phyloP scores from a whole-genome alignment of 2,797 vertebrate genomes.

The Rhadinocentrus ornatus region DNA sequence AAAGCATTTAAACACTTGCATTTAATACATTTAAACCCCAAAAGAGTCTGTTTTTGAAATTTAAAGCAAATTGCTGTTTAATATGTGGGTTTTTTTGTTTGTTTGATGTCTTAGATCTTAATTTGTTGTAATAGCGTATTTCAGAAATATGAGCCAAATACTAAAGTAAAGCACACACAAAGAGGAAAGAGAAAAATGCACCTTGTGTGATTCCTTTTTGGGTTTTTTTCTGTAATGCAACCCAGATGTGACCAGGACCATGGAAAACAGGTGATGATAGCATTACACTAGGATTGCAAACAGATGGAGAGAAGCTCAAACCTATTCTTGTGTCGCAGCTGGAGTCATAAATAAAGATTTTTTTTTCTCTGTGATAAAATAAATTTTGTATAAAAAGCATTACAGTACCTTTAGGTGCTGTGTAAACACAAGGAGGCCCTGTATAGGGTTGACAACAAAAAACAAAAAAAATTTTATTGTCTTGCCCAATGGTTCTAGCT shows the following conservation, averaged over 20 bases:
- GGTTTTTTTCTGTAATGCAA: slow-evolving; percentile 80
- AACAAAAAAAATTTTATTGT: slow-evolving; percentile 22
- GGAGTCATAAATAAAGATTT: slow-evolving; percentile 83
- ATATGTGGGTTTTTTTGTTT: slow-evolving; percentile 57
- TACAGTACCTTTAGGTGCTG: slow-evolving; percentile 48
- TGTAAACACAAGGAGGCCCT: slow-evolving; percentile 57
- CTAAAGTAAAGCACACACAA: slow-evolving; percentile 73
- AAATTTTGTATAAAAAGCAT: slow-evolving; percentile 73
- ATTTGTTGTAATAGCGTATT: slow-evolving; percentile 86
- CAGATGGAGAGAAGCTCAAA: slow-evolving; percentile 90
- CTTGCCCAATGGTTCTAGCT: slow-evolving; percentile 23
- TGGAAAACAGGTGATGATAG: slow-evolving; percentile 96
- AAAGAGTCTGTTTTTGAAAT: slow-evolving; percentile 72
- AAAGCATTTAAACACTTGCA: slow-evolving; percentile 57
- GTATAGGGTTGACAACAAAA: slow-evolving; percentile 14
- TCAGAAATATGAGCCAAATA: slow-evolving; percentile 87
- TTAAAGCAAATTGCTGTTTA: slow-evolving; percentile 71
- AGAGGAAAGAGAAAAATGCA: slow-evolving; percentile 86
- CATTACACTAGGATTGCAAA: slow-evolving; percentile 89
- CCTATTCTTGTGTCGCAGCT: slow-evolving; percentile 84
- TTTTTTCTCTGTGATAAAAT: slow-evolving; percentile 68
- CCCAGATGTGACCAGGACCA: slow-evolving; percentile 91
- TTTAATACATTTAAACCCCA: slow-evolving; percentile 67
- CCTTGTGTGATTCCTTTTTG: slow-evolving; percentile 87
- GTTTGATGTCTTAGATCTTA: slow-evolving; percentile 70